Evolutionary conservation across 2,888 invertebrate genomes (phyloP).

Genomic region (Sarcophaga variegata): DNA sequence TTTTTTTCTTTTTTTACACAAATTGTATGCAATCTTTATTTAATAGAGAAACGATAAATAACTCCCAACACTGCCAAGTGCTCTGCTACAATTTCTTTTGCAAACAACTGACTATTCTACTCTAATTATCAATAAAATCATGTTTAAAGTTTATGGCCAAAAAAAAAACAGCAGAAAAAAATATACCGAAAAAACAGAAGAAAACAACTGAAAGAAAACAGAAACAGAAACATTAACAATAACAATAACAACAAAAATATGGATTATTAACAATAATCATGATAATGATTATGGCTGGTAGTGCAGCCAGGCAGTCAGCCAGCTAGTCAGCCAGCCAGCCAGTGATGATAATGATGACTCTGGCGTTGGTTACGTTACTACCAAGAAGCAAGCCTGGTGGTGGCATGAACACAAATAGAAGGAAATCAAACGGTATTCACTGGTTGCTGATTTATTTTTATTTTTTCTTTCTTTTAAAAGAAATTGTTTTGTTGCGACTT

Average conservation of each 20-base stretch:
- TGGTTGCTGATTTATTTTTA: neutral
- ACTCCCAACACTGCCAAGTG: constrained; percentile 1
- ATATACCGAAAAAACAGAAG: neutral
- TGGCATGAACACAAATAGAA: constrained; percentile 37
- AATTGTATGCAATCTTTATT: constrained; percentile 39
- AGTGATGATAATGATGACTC: neutral
- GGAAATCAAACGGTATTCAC: constrained; percentile 58
- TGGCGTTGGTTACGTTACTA: neutral
- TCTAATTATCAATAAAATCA: constrained; percentile 69
- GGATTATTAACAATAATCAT: constrained; percentile 54
- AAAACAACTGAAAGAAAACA: neutral
- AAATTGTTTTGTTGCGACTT: constrained; percentile 46
- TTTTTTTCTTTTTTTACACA: constrained; percentile 7
- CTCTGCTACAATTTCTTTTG: constrained; percentile 3
- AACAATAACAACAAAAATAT: constrained; percentile 22
- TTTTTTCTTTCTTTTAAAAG: neutral
- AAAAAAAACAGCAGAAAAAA: constrained; percentile 8
- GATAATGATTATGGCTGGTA: constrained; percentile 23
- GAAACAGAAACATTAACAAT: neutral
- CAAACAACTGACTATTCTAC: constrained; percentile 59
- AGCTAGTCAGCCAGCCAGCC: too few species aligned
- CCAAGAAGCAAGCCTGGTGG: neutral
- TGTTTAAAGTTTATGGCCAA: constrained; percentile 64
- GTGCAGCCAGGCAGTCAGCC: too few species aligned
- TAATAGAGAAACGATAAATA: constrained; percentile 43